These are phyloP conservation scores for Leistus spinibarbis DNA, from an alignment of 2,888 invertebrate species.

Conservation along the genomic window DNA sequence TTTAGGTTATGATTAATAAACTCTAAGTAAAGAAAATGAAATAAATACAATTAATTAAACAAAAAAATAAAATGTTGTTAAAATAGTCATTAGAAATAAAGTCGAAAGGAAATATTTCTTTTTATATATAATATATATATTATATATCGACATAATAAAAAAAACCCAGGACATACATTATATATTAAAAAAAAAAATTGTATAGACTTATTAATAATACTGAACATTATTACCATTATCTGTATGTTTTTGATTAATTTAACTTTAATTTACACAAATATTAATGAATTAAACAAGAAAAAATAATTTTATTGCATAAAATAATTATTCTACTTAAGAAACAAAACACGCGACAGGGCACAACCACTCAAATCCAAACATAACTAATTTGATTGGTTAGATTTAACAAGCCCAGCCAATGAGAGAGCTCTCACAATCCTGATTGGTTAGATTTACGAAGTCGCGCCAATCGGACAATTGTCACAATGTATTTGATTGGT, in stretches of 20 bases:
- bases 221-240: not conserved
- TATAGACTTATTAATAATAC: not conserved
- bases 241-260: not conserved
- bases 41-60: not conserved
- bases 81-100: not conserved
- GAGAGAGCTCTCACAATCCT: not conserved
- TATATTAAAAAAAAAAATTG: not conserved
- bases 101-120: not conserved
- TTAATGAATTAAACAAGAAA: not conserved
- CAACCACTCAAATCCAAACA: not conserved
- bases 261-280: not conserved
- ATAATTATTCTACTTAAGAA: not conserved
- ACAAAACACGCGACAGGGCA: not conserved
- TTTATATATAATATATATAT: not conserved
- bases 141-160: not conserved
- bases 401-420: not conserved
- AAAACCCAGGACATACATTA: not conserved
- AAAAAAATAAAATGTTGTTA: not conserved
- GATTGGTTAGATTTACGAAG: not conserved
- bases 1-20: not conserved
- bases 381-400: not conserved
- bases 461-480: not conserved
- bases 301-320: not conserved
- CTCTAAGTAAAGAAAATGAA: not conserved
- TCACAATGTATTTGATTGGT: not conserved